Percentiles rank a stretch among this genome's conserved stretches.
Evolutionary conservation across 2,797 vertebrate species (phyloP).

Genomic region (Vipera ursinii): DNA sequence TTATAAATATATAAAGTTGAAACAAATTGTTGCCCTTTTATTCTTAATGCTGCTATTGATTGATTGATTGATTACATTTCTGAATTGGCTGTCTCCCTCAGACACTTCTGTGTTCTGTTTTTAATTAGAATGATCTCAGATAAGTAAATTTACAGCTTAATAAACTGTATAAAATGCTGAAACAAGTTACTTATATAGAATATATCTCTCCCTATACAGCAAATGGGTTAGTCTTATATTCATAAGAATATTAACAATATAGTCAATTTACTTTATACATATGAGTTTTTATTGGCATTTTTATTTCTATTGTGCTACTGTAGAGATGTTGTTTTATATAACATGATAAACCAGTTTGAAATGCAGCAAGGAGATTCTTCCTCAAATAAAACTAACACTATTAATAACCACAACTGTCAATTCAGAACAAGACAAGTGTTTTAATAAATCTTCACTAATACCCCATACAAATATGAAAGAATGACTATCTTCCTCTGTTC

Average conservation of each 20-base stretch:
- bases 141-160: not conserved
- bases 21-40: not conserved
- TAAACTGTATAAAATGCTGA: not conserved
- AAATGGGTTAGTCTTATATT: not conserved
- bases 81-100: not conserved
- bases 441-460: conserved; percentile 68
- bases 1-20: not conserved
- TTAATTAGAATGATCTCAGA: not conserved
- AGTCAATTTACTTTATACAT: not conserved
- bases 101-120: not conserved
- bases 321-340: conserved; percentile 43
- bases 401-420: conserved; percentile 49
- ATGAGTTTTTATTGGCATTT: not conserved
- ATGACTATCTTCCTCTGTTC: conserved; percentile 60
- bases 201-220: not conserved
- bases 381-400: conserved; percentile 63
- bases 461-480: conserved; percentile 64
- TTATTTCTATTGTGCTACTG: conserved; percentile 24
- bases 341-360: conserved; percentile 54
- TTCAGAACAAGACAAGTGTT: conserved; percentile 60
- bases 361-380: conserved; percentile 48
- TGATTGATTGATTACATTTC: not conserved
- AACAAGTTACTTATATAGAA: not conserved
- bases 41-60: not conserved
- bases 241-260: conserved; percentile 33